Conservation (phyloP, 1,140 invertebrate genomes). For the Pentalonia nigronervosa region DNA sequence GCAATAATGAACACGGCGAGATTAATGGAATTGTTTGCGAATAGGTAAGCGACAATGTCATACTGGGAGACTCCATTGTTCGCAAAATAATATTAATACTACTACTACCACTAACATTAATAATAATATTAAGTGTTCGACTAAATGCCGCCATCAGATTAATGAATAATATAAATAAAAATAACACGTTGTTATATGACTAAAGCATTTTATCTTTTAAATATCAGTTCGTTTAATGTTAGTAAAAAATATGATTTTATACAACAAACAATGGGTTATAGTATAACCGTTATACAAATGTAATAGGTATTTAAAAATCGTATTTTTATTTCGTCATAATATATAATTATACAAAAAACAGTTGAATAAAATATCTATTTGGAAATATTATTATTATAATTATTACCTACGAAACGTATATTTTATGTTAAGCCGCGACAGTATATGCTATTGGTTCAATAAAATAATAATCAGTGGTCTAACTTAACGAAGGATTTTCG, state of each 20-base stretch:
- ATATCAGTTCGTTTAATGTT: neutral
- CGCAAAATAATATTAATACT: neutral
- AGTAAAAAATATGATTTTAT: neutral
- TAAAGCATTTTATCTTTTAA: neutral
- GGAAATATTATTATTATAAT: neutral
- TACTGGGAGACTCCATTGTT: neutral
- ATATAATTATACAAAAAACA: too few species aligned
- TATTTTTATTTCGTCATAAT: neutral
- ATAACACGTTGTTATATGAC: neutral
- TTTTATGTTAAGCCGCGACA: too few species aligned
- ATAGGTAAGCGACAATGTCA: conserved; percentile 7
- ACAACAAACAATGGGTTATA: neutral
- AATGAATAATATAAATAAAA: neutral
- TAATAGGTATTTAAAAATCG: neutral
- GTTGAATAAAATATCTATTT: neutral
- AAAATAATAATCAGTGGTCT: too few species aligned
- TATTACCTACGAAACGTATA: too few species aligned
- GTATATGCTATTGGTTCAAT: too few species aligned
- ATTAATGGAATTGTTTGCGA: neutral
- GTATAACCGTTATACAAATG: too few species aligned
- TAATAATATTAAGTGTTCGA: neutral
- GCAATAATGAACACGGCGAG: neutral
- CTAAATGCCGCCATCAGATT: neutral
- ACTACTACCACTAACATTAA: neutral
- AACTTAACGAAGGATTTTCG: too few species aligned